Evolutionary conservation across 2,113 vertebrate species (phyloP).

Genomic region (Lepus timidus): DNA sequence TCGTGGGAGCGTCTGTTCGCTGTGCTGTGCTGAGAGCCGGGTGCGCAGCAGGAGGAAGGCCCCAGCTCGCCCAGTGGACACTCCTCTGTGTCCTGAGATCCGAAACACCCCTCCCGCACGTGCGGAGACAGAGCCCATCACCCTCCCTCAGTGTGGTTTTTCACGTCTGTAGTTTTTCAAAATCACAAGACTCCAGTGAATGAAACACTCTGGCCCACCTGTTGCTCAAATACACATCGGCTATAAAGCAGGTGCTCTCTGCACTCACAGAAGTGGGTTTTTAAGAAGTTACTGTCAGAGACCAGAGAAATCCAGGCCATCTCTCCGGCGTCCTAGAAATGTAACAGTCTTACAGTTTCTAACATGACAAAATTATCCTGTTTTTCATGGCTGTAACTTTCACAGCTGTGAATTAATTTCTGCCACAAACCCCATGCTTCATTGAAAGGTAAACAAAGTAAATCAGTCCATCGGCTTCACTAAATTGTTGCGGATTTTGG

Average conservation of each 20-base stretch:
- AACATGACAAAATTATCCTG: neutral
- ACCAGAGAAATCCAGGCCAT: neutral
- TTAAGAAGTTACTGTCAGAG: neutral
- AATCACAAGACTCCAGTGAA: neutral
- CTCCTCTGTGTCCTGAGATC: neutral
- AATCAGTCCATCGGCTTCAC: neutral
- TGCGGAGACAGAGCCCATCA: neutral
- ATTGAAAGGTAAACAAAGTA: slow-evolving; percentile 25
- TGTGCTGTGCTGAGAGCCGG: neutral
- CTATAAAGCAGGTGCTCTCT: neutral
- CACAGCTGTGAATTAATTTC: slow-evolving; percentile 10
- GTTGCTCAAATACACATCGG: neutral
- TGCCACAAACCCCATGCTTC: neutral
- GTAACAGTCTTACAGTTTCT: slow-evolving; percentile 26
- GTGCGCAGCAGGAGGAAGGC: neutral
- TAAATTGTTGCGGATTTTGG: slow-evolving; percentile 11
- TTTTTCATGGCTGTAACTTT: neutral
- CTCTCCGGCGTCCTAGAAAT: neutral
- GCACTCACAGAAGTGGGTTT: slow-evolving; percentile 25
- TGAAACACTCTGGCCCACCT: neutral
- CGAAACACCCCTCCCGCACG: neutral
- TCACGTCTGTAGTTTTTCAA: neutral
- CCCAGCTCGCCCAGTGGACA: neutral
- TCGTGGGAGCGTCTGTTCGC: neutral
- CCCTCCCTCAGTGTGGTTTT: neutral